Evolutionary conservation across 1,140 invertebrate genomes (phyloP).

Genomic region (Muscidifurax raptorellus): DNA sequence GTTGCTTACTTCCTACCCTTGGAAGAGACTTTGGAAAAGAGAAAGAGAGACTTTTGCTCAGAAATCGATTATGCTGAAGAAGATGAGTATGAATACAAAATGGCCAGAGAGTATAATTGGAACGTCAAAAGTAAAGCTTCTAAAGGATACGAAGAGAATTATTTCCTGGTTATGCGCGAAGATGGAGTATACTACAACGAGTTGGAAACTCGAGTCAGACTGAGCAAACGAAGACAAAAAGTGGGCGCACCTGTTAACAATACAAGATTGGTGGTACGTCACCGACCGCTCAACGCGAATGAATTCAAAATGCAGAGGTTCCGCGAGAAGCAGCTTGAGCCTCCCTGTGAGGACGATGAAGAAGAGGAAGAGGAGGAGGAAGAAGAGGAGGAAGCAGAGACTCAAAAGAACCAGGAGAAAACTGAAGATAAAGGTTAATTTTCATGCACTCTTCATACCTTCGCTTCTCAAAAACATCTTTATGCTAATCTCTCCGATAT

Average conservation of each 20-base stretch:
- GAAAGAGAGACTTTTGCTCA: slow-evolving; percentile 86
- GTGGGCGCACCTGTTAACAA: slow-evolving; percentile 84
- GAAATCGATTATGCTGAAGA: slow-evolving; percentile 92
- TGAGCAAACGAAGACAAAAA: slow-evolving; percentile 92
- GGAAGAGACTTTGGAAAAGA: slow-evolving; percentile 92
- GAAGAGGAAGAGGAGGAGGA: slow-evolving; percentile 76
- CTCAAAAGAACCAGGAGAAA: slow-evolving; percentile 66
- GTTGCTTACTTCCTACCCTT: slow-evolving; percentile 98
- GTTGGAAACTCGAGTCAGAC: slow-evolving; percentile 94
- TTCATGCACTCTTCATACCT: background rate
- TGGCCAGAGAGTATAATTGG: slow-evolving; percentile 98
- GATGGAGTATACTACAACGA: slow-evolving; percentile 97
- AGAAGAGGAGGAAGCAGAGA: slow-evolving; percentile 67
- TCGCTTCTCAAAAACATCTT: too few species aligned
- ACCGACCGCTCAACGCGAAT: slow-evolving; percentile 89
- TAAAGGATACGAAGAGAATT: slow-evolving; percentile 98
- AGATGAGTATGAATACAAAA: slow-evolving; percentile 95
- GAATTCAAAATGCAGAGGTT: slow-evolving; percentile 92
- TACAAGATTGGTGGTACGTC: slow-evolving; percentile 91
- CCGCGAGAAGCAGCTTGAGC: slow-evolving; percentile 91
- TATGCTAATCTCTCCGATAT: too few species aligned
- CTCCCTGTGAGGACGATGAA: slow-evolving; percentile 88
- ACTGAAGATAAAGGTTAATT: slow-evolving; percentile 64
- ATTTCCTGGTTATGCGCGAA: slow-evolving; percentile 95
- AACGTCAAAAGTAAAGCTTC: slow-evolving; percentile 99